Conservation (phyloP, 2,797 vertebrate species). For the Neostethus bicornis region DNA sequence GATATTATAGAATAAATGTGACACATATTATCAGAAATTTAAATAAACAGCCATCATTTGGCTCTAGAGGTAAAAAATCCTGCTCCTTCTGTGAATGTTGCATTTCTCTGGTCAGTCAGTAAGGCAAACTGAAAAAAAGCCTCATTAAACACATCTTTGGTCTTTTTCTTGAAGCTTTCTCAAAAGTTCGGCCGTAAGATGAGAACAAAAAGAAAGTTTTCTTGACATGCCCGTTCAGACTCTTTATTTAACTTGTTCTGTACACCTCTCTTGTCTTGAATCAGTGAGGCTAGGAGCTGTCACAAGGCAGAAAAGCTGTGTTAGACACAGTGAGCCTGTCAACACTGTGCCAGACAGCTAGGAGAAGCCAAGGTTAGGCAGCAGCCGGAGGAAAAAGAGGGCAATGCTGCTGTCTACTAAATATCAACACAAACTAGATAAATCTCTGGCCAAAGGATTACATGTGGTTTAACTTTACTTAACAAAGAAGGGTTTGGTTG, state of each 20-base stretch:
- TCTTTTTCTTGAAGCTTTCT: background rate
- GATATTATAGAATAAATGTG: no score
- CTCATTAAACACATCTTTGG: background rate
- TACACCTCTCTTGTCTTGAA: slow-evolving; percentile 49
- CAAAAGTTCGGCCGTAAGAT: slow-evolving; percentile 14
- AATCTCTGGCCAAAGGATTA: slow-evolving; percentile 8
- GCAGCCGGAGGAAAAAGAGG: slow-evolving; percentile 46
- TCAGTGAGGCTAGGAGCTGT: slow-evolving; percentile 56
- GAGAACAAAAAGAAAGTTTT: slow-evolving; percentile 24
- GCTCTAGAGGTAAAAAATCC: no score
- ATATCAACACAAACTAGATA: slow-evolving; percentile 36
- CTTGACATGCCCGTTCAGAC: slow-evolving; percentile 22
- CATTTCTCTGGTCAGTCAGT: background rate
- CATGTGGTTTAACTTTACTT: slow-evolving; percentile 10
- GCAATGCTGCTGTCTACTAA: slow-evolving; percentile 43
- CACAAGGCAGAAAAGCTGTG: slow-evolving; percentile 49
- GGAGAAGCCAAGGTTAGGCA: slow-evolving; percentile 65
- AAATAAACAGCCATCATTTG: no score
- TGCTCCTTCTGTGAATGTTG: no score
- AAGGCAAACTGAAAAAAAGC: background rate
- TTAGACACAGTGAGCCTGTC: slow-evolving; percentile 61
- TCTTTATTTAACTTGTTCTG: slow-evolving; percentile 42
- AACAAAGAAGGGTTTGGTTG: background rate
- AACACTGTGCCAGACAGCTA: slow-evolving; percentile 49
- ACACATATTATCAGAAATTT: no score